These are phyloP conservation scores for Eurystomus glaucurus DNA, from an alignment of 2,797 vertebrate genomes.

Conservation along the genomic window DNA sequence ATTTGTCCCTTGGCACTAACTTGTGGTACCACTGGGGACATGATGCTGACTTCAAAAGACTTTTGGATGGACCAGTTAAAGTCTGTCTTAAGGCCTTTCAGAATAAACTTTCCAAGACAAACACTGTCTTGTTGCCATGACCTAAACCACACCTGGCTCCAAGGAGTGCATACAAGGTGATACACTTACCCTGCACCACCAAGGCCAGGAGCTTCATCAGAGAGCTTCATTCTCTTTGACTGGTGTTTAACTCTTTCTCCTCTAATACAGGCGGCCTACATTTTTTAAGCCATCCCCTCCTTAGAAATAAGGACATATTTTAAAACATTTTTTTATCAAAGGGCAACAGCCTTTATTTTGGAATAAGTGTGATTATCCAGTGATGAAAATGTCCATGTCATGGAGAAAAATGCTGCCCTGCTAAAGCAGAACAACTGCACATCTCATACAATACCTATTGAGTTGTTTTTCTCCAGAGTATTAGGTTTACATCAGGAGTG, in stretches of 20 bases:
- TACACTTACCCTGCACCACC: not conserved
- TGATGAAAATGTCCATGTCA: not conserved
- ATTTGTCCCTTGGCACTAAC: not conserved
- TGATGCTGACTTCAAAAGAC: accelerated
- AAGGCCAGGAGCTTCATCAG: not conserved
- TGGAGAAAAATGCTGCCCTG: not conserved
- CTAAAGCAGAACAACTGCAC: not conserved
- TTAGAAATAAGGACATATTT: not conserved
- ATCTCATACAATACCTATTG: not conserved
- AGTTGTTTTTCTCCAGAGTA: not conserved
- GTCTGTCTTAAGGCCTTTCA: not conserved
- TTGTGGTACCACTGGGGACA: not conserved
- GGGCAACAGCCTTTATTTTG: not conserved
- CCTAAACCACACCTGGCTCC: not conserved
- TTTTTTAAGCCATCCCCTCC: not conserved
- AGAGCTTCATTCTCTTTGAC: not conserved
- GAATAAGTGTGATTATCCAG: not conserved
- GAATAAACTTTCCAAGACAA: not conserved
- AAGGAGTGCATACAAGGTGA: not conserved
- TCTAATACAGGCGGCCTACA: not conserved
- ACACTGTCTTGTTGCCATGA: not conserved
- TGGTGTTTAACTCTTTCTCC: not conserved
- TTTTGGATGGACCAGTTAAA: not conserved
- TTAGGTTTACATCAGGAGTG: not conserved
- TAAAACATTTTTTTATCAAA: not conserved